Conservation (phyloP, 2,797 vertebrate species). For the Hemibagrus guttatus region DNA sequence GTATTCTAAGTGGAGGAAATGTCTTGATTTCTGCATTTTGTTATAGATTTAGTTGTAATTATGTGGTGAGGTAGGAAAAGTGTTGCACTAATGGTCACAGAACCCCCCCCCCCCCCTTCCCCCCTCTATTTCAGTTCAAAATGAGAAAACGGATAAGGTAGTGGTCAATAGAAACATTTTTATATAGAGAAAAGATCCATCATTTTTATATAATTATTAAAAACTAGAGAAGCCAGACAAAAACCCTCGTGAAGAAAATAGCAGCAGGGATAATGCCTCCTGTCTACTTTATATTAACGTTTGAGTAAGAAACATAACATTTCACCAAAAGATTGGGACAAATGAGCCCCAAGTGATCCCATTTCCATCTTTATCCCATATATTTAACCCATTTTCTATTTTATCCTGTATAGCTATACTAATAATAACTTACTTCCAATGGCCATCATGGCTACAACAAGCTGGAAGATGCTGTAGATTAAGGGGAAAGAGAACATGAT, state of each 20-base stretch:
- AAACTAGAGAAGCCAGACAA: background rate
- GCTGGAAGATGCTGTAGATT: constrained; percentile 95
- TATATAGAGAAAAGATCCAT: too few relatives aligned
- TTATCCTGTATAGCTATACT: background rate
- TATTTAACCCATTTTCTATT: background rate
- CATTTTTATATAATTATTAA: background rate
- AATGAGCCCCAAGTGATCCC: background rate
- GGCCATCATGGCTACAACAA: constrained; percentile 68
- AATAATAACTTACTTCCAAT: constrained; percentile 77
- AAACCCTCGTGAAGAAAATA: background rate
- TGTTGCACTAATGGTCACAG: too few relatives aligned
- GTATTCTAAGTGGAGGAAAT: too few relatives aligned
- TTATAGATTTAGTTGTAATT: too few relatives aligned
- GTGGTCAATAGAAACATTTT: background rate
- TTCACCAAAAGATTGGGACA: background rate
- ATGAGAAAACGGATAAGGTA: background rate
- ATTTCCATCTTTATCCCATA: background rate
- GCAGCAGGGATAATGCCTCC: too few relatives aligned
- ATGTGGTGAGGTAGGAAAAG: too few relatives aligned
- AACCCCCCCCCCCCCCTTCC: too few relatives aligned
- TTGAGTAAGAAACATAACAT: background rate
- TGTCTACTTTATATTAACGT: background rate
- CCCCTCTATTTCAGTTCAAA: background rate
- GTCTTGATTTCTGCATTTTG: too few relatives aligned
- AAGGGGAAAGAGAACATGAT: constrained; percentile 93